These are phyloP conservation scores for Morone saxatilis DNA, from an alignment of 2,113 vertebrate species.

Conservation along the genomic window DNA sequence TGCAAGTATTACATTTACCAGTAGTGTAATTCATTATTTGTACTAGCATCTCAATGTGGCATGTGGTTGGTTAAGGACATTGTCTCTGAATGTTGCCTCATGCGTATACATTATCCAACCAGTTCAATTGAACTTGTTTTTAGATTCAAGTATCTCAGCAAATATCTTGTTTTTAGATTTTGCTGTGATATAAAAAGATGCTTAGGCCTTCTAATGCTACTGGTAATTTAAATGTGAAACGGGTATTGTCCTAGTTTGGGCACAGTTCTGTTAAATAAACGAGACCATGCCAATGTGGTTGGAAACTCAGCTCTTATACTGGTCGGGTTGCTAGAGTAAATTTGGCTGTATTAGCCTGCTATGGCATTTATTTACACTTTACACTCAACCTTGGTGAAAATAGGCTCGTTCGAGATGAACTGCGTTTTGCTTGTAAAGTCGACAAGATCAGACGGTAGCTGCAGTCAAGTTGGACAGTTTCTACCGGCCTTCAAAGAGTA, in stretches of 20 bases:
- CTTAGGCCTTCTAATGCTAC: conserved; percentile 11
- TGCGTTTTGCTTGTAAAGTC: no score
- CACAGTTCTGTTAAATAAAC: not conserved
- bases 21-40: no score
- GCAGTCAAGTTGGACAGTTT: no score
- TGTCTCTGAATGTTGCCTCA: not conserved
- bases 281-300: not conserved
- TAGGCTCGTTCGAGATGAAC: no score
- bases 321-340: not conserved
- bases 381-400: not conserved
- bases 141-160: no score
- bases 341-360: conserved; percentile 10
- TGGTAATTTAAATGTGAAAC: conserved; percentile 1
- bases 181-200: not conserved
- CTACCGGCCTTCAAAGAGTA: no score
- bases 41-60: not conserved
- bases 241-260: not conserved
- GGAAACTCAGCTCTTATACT: not conserved
- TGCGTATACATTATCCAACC: not conserved
- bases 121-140: not conserved
- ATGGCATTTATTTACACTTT: not conserved
- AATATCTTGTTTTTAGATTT: not conserved
- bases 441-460: no score
- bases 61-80: not conserved
- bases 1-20: not conserved